Conservation (phyloP, 2,113 vertebrate genomes). For the Anhinga anhinga region DNA sequence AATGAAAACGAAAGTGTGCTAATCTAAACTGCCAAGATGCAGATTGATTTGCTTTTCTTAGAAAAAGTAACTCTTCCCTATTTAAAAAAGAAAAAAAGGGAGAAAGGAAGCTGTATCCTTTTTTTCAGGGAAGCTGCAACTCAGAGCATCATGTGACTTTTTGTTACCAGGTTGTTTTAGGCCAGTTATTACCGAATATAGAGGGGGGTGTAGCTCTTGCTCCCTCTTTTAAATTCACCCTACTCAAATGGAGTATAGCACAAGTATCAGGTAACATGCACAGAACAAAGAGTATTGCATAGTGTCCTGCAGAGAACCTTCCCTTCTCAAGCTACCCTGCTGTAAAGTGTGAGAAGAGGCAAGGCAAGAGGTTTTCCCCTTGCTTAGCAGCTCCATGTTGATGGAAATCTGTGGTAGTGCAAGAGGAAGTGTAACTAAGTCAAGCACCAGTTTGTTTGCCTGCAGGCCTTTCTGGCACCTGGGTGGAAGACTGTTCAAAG, state of each 20-base stretch:
- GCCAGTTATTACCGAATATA: neutral
- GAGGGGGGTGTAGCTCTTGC: neutral
- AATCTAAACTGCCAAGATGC: neutral
- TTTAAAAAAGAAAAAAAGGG: neutral
- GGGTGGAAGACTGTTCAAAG: neutral
- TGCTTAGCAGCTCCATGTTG: neutral
- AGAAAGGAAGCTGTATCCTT: neutral
- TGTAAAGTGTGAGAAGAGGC: neutral
- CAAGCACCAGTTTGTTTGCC: rapidly evolving
- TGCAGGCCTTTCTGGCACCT: neutral
- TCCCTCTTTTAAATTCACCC: neutral
- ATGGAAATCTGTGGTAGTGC: neutral
- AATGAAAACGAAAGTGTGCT: neutral
- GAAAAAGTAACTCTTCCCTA: neutral
- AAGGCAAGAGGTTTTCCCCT: neutral
- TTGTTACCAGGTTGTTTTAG: neutral
- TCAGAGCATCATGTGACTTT: neutral
- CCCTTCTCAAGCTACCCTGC: neutral
- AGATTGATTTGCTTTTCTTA: neutral
- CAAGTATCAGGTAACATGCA: neutral
- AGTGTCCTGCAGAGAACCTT: neutral
- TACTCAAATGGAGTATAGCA: neutral
- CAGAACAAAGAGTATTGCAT: neutral
- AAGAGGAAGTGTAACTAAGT: neutral
- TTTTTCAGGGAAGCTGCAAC: neutral